Conservation (phyloP, 2,113 vertebrate genomes). For the Corythaeola cristata region DNA sequence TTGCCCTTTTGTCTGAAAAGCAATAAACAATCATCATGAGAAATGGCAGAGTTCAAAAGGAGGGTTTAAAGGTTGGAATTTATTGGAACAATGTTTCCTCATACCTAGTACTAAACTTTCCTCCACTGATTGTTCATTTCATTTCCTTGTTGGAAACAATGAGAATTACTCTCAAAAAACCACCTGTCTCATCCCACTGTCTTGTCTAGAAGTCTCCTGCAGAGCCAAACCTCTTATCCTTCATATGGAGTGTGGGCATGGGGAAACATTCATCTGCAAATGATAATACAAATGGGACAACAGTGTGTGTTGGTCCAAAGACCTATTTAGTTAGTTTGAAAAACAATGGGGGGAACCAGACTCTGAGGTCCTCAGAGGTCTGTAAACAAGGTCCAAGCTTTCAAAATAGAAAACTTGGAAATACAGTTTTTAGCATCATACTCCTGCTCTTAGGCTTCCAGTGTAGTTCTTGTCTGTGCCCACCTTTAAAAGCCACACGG, state of each 20-base stretch:
- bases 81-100: constrained; percentile 42
- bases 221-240: accelerated
- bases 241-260: background rate
- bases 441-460: background rate
- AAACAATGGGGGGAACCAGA: background rate
- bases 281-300: background rate
- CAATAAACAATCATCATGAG: constrained; percentile 31
- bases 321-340: background rate
- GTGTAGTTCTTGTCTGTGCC: accelerated
- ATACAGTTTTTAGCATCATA: background rate
- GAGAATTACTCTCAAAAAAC: background rate
- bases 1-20: constrained; percentile 18
- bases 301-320: background rate
- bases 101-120: background rate
- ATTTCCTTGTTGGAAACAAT: constrained; percentile 20
- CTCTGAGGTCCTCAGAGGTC: background rate
- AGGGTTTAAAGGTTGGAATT: constrained; percentile 46
- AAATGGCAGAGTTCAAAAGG: background rate
- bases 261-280: background rate
- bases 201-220: background rate
- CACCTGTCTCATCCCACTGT: background rate
- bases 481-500: accelerated
- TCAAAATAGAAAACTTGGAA: background rate
- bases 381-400: background rate
- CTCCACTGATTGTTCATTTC: background rate